Conservation (phyloP, 2,888 invertebrate genomes). For the Bimastos eiseni region DNA sequence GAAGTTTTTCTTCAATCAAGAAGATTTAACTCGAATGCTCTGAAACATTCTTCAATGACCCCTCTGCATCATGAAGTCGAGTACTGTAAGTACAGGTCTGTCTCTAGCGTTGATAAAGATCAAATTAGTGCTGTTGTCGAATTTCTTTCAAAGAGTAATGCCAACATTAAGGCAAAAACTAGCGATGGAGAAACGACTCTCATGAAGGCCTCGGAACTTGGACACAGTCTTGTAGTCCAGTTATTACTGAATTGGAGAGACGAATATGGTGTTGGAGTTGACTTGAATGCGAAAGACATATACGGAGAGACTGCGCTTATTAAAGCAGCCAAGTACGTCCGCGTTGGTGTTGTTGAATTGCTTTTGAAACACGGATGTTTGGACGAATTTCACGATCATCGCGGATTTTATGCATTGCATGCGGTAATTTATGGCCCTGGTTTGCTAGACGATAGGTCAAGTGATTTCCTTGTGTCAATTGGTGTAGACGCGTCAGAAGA, state of each 20-base stretch:
- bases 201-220: background rate
- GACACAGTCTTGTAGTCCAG: background rate
- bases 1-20: background rate
- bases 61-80: background rate
- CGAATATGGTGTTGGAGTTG: background rate
- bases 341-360: background rate
- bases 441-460: background rate
- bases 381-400: background rate
- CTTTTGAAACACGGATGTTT: no score
- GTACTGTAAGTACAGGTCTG: background rate
- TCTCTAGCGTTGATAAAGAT: background rate
- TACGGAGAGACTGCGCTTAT: background rate
- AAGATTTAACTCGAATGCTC: background rate
- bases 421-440: background rate
- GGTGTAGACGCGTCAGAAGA: background rate
- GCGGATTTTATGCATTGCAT: constrained; percentile 8
- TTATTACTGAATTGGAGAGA: background rate
- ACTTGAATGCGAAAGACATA: background rate
- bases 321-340: background rate
- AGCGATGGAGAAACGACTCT: background rate
- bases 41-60: background rate
- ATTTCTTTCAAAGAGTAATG: background rate
- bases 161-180: background rate
- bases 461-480: background rate
- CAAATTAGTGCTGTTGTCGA: background rate